Base-by-base conservation (phyloP, 2,797 vertebrate species). In the Pampus argenteus region DNA sequence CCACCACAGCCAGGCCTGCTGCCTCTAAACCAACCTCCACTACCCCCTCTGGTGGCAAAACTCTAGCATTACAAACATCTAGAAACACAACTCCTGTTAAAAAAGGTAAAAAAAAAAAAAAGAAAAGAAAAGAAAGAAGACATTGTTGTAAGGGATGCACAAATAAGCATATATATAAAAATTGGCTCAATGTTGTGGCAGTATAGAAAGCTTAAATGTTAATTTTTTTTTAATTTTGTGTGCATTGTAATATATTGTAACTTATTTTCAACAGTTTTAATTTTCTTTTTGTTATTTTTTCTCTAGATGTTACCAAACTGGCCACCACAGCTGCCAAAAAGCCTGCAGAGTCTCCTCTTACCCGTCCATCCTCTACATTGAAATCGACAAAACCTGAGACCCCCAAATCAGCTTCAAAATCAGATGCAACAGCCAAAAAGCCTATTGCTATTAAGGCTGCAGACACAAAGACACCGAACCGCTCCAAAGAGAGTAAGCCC, bases 251-350 rank as follows among this genome's bases (percentile, higher is more conserved):
- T 23, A 11, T 31, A 1, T 20, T 40, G 8, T 45, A 2, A 40
- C 69, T 36, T 23, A 23, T 7, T 59, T 63, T 47, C 5, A 14
- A 22, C 29, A 49, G n/a, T 67, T 70, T 59, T 51, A 55, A 66
- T 50, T 57, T 3, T 20, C 6, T 44, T 44, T 44, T 51, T 61
- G 9, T 66, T 7, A 84, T 26, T 76, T 76, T 54, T 31, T 74
- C 10, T 58, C 25, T 70, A 95, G 95, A 95, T 93, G 89, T 88
- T 48, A 81, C 88, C 78, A 95, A 94, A 91, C 85, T 91, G 50
- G 45, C 87, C 34, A 85, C 91, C 1, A 50, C 91, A 67, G 90
- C 85, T 29, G 64, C 89, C 74, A 95, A 91, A 83, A 95, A 95
- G 79, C 75, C 89, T 22, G 74, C 84, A 28, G 87, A 93, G 5